Base-by-base conservation (phyloP, 2,797 vertebrate species). In the Falco rusticolus region DNA sequence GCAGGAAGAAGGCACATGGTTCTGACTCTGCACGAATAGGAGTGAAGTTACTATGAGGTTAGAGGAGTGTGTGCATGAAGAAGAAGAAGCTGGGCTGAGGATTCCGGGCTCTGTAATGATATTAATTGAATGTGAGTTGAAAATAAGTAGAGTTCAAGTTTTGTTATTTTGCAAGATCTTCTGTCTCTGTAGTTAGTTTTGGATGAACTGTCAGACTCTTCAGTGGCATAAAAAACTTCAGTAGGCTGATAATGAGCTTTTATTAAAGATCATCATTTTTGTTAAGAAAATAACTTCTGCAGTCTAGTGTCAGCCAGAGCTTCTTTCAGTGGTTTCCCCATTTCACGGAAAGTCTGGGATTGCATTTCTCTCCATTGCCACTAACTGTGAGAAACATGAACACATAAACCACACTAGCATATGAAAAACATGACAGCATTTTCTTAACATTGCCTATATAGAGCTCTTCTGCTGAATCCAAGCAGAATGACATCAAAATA, bases 181-280 rank as follows among this genome's bases (percentile, higher is more conserved):
- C 72, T 60, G 54, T 45, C 34, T 77, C 56, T 47, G 12, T 61
- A 64, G 48, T 50, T 85, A 68, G 33, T 60, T 76, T 84, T 56
- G 41, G 64, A 81, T 24, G n/a, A 94, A 84, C 60, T 89, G 82
- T 93, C 91, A 91, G 59, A 79, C 29, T 87, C 54, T 87, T 87
- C 69, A 65, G 16, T 48, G 41, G 69, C 24, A 87, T n/a, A 69
- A 83, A 85, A 91, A 71, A 24, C 20, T 47, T 50, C 8, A 77
- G 65, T 51, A 61, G 74, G 56, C 47, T 81, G 56, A 72, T 91
- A 94, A 91, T 69, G 57, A 77, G 85, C 64, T 89, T 76, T 80
- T 60, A 80, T 89, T 56, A 76, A 50, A 69, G 54, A 65, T 37
- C 69, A 84, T 60, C 29, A 57, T 84, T 86, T 80, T 69, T 47